Base-by-base conservation (phyloP, 2,888 invertebrate genomes). In the Podotricha telesiphe region DNA sequence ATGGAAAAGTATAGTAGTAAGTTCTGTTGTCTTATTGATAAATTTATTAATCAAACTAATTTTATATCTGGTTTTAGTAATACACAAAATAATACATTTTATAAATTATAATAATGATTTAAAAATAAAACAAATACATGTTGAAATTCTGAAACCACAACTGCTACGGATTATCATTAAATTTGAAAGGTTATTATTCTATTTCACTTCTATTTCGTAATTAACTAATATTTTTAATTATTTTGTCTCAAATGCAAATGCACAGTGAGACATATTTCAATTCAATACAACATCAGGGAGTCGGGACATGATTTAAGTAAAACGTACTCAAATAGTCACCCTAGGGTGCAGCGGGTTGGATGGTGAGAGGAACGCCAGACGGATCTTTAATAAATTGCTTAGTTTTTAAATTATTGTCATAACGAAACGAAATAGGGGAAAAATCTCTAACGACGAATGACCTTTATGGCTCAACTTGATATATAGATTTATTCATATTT, bases 331-430 rank as follows among this genome's bases (percentile, higher is more conserved):
- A 59, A 59, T 11, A 59, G 22, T 45, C 59, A 59, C 59, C 59
- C 59, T n/a, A 45, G 45, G 59, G 59, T 59, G 45, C 59, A 59
- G 45, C 45, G 45, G 42, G 59, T 45, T 45, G 59, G 22, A 45
- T 28, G n/a, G 59, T 45, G 59, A 59, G 59, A 45, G 59, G 45
- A 45, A 59, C 17, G 45, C 59, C 59, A 59, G 59, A 59, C 59
- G 59, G 59, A 45, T 45, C n/a, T 45, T 59, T 59, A 59, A 59
- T 59, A 59, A 59, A 59, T 59, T 59, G 59, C 59, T 59, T 59
- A 59, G 45, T 59, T 59, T 59, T 59, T 59, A 59, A 59, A 59
- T 28, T 59, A 42, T 59, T 59, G n/a, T 59, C 45, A 59, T n/a
- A 20, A 45, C 59, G n/a, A 45, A 45, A 42, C 15, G 58, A 20